Evolutionary conservation across 1,140 invertebrate species (phyloP).

Genomic region (Bradynema listronoti): DNA sequence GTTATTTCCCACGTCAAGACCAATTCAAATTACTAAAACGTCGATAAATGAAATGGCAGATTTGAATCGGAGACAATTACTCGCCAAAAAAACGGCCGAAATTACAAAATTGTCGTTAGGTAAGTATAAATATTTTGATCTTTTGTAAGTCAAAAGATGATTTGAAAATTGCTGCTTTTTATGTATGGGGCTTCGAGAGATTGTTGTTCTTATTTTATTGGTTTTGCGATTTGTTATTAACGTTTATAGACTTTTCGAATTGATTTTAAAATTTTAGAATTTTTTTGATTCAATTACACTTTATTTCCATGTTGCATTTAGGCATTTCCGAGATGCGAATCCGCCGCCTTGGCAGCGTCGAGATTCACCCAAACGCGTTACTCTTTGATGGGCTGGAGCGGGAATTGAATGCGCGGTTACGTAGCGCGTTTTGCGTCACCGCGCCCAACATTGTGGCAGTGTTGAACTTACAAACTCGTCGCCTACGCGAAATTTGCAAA

Average conservation of each 20-base stretch:
- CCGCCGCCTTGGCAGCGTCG: constrained; percentile 25
- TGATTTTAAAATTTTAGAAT: constrained; percentile 3
- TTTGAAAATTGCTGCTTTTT: neutral
- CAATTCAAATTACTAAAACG: constrained; percentile 29
- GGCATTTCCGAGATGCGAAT: constrained; percentile 45
- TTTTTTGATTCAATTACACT: constrained; percentile 1
- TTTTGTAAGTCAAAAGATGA: neutral
- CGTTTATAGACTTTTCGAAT: neutral
- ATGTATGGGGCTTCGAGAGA: neutral
- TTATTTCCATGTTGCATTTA: constrained; percentile 3
- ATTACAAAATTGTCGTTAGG: constrained; percentile 42
- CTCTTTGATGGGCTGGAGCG: constrained; percentile 39
- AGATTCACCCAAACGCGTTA: constrained; percentile 30
- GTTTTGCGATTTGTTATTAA: neutral
- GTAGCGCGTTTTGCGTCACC: neutral
- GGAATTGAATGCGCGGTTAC: constrained; percentile 27
- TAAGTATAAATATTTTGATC: neutral
- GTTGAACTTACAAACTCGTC: constrained; percentile 8
- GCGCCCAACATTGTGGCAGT: constrained; percentile 22
- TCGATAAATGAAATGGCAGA: constrained; percentile 34
- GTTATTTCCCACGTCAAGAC: constrained; percentile 23
- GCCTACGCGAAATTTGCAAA: constrained; percentile 30
- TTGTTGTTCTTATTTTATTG: neutral
- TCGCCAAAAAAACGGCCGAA: constrained; percentile 39
- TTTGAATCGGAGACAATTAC: constrained; percentile 20